phyloP scores from a whole-genome alignment of 2,888 invertebrate species.

The Lagria hirta region DNA sequence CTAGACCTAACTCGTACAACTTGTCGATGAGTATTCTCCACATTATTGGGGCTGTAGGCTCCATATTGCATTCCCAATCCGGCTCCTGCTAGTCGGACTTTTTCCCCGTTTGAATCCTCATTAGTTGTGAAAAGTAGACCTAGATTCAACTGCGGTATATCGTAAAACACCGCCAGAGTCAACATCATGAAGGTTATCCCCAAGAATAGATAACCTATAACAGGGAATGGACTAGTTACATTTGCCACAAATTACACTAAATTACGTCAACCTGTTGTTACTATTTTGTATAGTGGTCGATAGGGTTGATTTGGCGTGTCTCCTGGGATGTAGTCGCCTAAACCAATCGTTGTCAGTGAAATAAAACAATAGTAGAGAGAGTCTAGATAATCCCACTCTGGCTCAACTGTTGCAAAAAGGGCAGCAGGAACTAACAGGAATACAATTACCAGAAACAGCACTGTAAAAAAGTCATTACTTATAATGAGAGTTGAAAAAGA shows the following conservation, averaged over 20 bases:
- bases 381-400: constrained; percentile 82
- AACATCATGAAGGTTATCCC: constrained; percentile 85
- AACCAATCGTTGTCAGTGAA: constrained; percentile 84
- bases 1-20: constrained; percentile 66
- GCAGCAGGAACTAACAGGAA: constrained; percentile 76
- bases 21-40: constrained; percentile 59
- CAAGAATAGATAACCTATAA: constrained; percentile 74
- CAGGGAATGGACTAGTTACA: no score
- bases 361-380: constrained; percentile 91
- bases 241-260: neutral
- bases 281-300: constrained; percentile 80
- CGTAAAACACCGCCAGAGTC: constrained; percentile 80
- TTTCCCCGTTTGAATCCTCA: constrained; percentile 63
- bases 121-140: constrained; percentile 70
- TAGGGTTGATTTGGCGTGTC: constrained; percentile 75
- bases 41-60: constrained; percentile 53
- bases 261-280: constrained; percentile 67
- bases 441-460: constrained; percentile 58
- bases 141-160: constrained; percentile 85
- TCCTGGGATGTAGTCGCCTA: constrained; percentile 88
- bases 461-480: constrained; percentile 51
- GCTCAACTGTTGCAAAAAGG: constrained; percentile 73
- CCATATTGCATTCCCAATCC: constrained; percentile 55
- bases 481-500: neutral
- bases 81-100: constrained; percentile 65